Evolutionary conservation across 2,888 invertebrate genomes (phyloP), one percentile per base, ranked within the genome.

Genomic region (Heliconius charithonia): DNA sequence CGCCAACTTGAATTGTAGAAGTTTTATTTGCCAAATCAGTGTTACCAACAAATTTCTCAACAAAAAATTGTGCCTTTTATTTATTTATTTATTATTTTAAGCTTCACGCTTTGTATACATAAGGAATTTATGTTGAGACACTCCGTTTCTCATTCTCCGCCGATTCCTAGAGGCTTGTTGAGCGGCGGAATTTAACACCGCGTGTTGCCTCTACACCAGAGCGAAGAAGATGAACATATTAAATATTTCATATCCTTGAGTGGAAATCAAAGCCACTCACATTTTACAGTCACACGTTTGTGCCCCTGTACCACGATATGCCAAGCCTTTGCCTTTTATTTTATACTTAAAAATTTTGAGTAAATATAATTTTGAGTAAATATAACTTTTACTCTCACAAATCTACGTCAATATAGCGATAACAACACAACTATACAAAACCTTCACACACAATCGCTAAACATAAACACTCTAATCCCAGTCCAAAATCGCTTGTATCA

Each of bases 401-500:
- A n/a, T 56, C 22, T 4, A 56, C n/a, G 10, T 59, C 27, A 63
- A 63, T 27, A 63, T 27, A 71, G 22, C 51, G 1, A 32, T 9
- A 10, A 29, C 6, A 10, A 29, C 3, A 27, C 25, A 41, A 73
- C 67, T 56, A 69, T 27, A 27, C 25, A 27, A 37, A 79, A 10
- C n/a, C 25, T 69, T 59, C 59, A 74, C 77, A 77, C 77, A 71
- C 45, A 29, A 29, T 22, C 77, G 6, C 63, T n/a, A 29, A 32
- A 62, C 59, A 51, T 51, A 66, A 66, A 69, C 65, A 74, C 81
- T 77, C 45, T 81, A 78, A 81, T 78, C 78, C 80, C 75, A 62
- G 51, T 75, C 69, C 41, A 29, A 56, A 45, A 62, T 70, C 76
- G 78, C 78, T 76, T 80, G 62, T 81, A 76, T 75, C 75, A 71